Evolutionary conservation across 2,888 invertebrate species (phyloP), one percentile per base, ranked within the genome.

Genomic region (Perizoma flavofasciatum): DNA sequence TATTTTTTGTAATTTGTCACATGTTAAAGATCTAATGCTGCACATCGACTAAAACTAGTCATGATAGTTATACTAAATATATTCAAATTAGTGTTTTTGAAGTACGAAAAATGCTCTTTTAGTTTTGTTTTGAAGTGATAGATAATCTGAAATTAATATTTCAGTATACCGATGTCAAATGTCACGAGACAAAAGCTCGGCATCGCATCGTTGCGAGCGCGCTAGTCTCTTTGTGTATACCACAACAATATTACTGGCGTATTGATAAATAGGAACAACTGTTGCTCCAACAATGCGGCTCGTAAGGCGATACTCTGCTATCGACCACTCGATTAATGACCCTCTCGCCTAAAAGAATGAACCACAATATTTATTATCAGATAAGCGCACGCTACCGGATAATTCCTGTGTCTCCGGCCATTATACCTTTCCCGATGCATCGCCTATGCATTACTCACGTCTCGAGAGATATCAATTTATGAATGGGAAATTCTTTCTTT

Each of bases 361-460:
- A 83, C 86, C 81, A 86, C 86, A 89, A 91, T 91, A 91, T 92
- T 91, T 91, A 90, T 91, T 89, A 92, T 92, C 89, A 86, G 92
- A 92, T 92, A 90, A 88, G 84, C 81, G 80, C 61, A 75, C 79
- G 91, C 92, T 92, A 92, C 92, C 78, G 91, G 88, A 85, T 85
- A 87, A 90, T 89, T 87, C 88, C 86, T 88, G 82, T 88, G 89
- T 88, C 88, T 79, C 83, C 75, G 74, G 76, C 86, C 85, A 89
- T 89, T 88, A 85, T 87, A 86, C 85, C 72, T 75, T 74, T 75
- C 79, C 77, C 78, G 72, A 77, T 81, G 85, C 83, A 83, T 84
- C 81, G 81, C 74, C 85, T 83, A 80, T 85, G 85, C 89, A 91
- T 91, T 90, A 90, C 85, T 92, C 89, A 91, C 81, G 79, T 77